phyloP scores from a whole-genome alignment of 2,113 vertebrate genomes.

The Verasper variegatus region DNA sequence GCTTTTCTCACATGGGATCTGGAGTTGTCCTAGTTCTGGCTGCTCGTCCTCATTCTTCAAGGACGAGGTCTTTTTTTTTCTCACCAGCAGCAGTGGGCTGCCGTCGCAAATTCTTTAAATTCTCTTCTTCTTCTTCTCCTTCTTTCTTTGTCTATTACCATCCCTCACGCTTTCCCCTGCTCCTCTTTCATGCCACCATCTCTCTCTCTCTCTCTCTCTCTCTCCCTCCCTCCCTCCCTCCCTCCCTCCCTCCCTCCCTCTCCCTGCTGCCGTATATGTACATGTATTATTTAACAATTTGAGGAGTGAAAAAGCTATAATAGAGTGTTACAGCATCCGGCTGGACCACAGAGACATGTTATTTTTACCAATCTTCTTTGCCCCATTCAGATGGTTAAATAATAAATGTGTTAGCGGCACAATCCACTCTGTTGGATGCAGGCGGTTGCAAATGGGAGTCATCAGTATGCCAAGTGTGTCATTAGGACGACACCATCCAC shows the following conservation, averaged over 20 bases:
- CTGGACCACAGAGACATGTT: constrained; percentile 67
- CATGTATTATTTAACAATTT: constrained; percentile 73
- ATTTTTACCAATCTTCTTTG: constrained; percentile 68
- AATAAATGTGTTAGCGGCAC: constrained; percentile 66
- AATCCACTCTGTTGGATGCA: constrained; percentile 35
- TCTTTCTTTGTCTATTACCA: constrained; percentile 36
- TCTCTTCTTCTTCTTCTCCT: neutral
- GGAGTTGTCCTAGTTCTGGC: constrained; percentile 44
- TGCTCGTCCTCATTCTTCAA: constrained; percentile 70
- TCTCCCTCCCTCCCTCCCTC: constrained; percentile 19
- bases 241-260: neutral
- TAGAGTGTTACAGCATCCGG: constrained; percentile 62
- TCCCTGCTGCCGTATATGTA: constrained; percentile 43
- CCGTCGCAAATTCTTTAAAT: constrained; percentile 24
- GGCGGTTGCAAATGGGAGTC: constrained; percentile 58
- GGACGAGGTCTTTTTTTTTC: constrained; percentile 39
- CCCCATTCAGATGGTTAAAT: constrained; percentile 67
- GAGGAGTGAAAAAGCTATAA: constrained; percentile 60
- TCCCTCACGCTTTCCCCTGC: constrained; percentile 24
- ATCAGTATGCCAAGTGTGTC: constrained; percentile 75
- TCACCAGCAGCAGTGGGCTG: constrained; percentile 26
- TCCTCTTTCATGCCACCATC: constrained; percentile 24
- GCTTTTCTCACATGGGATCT: constrained; percentile 38
- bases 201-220: constrained; percentile 19
- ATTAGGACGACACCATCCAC: constrained; percentile 65